Conservation (phyloP, 2,888 invertebrate genomes). For the Scelioninae gen. 2 region DNA sequence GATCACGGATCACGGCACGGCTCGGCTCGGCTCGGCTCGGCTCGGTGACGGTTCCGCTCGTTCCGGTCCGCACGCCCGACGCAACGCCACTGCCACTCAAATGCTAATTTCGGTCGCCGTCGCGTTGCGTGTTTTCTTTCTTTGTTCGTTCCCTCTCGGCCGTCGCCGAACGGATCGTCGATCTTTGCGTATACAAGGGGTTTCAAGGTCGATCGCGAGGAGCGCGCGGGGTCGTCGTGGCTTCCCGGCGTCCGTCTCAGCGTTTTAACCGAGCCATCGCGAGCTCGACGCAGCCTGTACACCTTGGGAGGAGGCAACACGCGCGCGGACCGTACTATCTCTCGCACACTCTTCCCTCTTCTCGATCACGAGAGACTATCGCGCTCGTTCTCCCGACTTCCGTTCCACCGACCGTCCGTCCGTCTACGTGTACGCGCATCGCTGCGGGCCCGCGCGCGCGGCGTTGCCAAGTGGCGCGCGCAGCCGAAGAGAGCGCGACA, state of each 20-base stretch:
- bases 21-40: too few relatives aligned
- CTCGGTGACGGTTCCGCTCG: slow-evolving; percentile 42
- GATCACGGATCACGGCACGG: too few relatives aligned
- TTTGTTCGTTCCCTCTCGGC: slow-evolving; percentile 17
- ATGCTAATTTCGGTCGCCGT: slow-evolving; percentile 19
- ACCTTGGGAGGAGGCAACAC: slow-evolving; percentile 73
- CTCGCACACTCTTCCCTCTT: slow-evolving; percentile 70
- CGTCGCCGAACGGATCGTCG: slow-evolving; percentile 71
- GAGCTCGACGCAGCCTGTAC: slow-evolving; percentile 63
- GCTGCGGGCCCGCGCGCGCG: slow-evolving; percentile 28
- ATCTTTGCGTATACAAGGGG: slow-evolving; percentile 71
- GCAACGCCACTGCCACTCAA: slow-evolving; percentile 16
- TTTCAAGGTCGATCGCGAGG: slow-evolving; percentile 60
- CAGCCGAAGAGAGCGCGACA: neutral
- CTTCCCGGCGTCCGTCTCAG: slow-evolving; percentile 57
- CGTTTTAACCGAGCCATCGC: slow-evolving; percentile 65
- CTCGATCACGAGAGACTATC: slow-evolving; percentile 67
- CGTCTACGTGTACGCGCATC: slow-evolving; percentile 41
- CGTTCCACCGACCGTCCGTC: slow-evolving; percentile 42
- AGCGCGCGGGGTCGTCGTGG: slow-evolving; percentile 8
- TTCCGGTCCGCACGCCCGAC: slow-evolving; percentile 15
- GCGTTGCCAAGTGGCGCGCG: slow-evolving; percentile 36
- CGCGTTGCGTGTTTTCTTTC: too few relatives aligned
- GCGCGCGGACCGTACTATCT: slow-evolving; percentile 68
- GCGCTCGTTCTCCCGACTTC: slow-evolving; percentile 56